These are phyloP conservation scores for Bradypodion pumilum DNA, from an alignment of 2,797 vertebrate species.

Conservation along the genomic window DNA sequence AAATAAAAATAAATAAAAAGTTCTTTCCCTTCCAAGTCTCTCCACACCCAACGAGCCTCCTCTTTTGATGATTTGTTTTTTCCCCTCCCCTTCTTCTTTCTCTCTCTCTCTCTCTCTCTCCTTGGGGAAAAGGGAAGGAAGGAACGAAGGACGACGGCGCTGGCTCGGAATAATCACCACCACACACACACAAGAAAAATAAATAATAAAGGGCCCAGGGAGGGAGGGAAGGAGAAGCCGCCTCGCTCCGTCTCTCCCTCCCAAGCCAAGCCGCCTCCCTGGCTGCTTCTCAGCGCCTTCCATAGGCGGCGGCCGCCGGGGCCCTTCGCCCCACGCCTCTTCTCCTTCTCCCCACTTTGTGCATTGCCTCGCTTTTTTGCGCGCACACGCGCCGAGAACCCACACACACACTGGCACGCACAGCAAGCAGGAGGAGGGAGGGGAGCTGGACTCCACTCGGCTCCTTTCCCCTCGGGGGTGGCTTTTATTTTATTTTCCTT, in stretches of 20 bases:
- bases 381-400: background rate
- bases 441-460: too few relatives aligned
- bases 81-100: too few relatives aligned
- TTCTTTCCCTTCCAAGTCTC: too few relatives aligned
- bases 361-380: background rate
- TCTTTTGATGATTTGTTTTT: too few relatives aligned
- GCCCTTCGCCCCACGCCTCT: background rate
- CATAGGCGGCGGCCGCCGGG: background rate
- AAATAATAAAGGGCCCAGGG: conserved; percentile 45
- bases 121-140: background rate
- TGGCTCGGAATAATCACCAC: background rate
- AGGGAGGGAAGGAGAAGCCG: background rate
- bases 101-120: background rate
- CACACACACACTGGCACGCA: background rate
- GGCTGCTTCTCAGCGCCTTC: background rate
- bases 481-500: conserved; percentile 1
- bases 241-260: background rate
- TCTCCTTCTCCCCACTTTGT: background rate
- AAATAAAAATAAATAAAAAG: too few relatives aligned
- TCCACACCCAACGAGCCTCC: too few relatives aligned
- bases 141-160: background rate
- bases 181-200: too few relatives aligned
- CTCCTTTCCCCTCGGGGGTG: too few relatives aligned
- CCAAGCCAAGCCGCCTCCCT: background rate
- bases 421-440: background rate